Evolutionary conservation across 2,888 invertebrate species (phyloP).

Genomic region (Adela reaumurella): DNA sequence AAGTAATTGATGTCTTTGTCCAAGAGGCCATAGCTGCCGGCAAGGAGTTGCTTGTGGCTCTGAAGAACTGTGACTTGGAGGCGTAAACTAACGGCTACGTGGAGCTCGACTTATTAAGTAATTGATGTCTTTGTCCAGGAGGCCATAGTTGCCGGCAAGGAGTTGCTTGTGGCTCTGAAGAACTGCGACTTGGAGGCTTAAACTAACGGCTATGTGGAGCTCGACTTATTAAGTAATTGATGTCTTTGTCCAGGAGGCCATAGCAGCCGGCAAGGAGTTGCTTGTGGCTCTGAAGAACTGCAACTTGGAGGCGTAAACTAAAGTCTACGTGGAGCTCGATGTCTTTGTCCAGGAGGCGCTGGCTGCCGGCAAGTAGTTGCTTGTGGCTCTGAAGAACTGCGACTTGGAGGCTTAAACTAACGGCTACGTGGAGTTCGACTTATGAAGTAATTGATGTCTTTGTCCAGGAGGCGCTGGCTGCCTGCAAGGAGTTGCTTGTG

Average conservation of each 20-base stretch:
- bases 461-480: conserved; percentile 73
- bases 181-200: conserved; percentile 51
- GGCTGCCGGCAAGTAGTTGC: too few relatives aligned
- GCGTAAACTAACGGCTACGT: conserved; percentile 31
- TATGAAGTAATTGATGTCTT: too few relatives aligned
- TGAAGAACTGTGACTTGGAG: conserved; percentile 68
- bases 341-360: too few relatives aligned
- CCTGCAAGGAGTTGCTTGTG: conserved; percentile 84
- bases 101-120: conserved; percentile 72
- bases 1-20: too few relatives aligned
- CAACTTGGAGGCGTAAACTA: conserved; percentile 33
- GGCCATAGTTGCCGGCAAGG: conserved; percentile 82
- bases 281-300: conserved; percentile 79
- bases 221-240: too few relatives aligned
- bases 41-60: too few relatives aligned
- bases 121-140: too few relatives aligned
- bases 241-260: conserved; percentile 70
- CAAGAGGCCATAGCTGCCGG: too few relatives aligned
- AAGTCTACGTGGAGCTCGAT: conserved; percentile 63
- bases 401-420: too few relatives aligned
- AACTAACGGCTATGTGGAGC: conserved; percentile 52
- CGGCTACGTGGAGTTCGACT: too few relatives aligned
- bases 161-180: conserved; percentile 86
- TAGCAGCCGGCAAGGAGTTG: conserved; percentile 86
- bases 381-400: too few relatives aligned